Base-by-base conservation (phyloP, 2,888 invertebrate genomes). In the Cheilosia variabilis region DNA sequence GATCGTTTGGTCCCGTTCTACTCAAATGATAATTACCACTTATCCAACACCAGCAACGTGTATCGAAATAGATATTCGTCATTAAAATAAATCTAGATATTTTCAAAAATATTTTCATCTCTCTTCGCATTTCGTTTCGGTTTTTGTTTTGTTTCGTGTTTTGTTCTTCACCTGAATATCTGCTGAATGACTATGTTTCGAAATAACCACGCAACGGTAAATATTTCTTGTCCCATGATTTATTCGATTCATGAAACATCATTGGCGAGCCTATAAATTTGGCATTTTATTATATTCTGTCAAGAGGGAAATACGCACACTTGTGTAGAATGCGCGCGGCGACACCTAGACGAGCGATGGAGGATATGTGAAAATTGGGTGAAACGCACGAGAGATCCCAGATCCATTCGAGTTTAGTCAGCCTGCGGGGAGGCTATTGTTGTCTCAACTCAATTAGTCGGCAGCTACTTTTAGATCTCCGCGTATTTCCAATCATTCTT, bases 221-320 rank as follows among this genome's bases (percentile, higher is more conserved):
- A 72, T 22, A 52, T 24, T 24, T 52, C 78, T 68, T 73, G 53
- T n/a, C 37, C 41, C 31, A n/a, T 73, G 68, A 79, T 83, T 83
- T 83, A 83, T 79, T 24, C 72, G 68, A 83, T 83, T 83, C 79
- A 83, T 79, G 79, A 55, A 68, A 60, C 37, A 66, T 78, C 72
- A 55, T 73, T 83, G 47, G 62, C 22, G 47, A 41, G 53, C 24
- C 71, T 41, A 72, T 66, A 83, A 78, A 55, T 83, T 83, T 66
- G 37, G 22, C 37, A 22, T 52, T 66, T 71, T 72, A 66, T 76
- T 76, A 45, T 65, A 53, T 57, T 19, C 7, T 47, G 47, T 57
- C 75, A 68, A 45, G 24, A 58, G 31, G 43, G 4, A 37, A 4
- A 37, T n/a, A 45, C 22, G 24, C 50, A 17, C 13, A 47, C 10